These are phyloP conservation scores for Drosophila dives DNA, from an alignment of 2,888 invertebrate species.

Conservation along the genomic window DNA sequence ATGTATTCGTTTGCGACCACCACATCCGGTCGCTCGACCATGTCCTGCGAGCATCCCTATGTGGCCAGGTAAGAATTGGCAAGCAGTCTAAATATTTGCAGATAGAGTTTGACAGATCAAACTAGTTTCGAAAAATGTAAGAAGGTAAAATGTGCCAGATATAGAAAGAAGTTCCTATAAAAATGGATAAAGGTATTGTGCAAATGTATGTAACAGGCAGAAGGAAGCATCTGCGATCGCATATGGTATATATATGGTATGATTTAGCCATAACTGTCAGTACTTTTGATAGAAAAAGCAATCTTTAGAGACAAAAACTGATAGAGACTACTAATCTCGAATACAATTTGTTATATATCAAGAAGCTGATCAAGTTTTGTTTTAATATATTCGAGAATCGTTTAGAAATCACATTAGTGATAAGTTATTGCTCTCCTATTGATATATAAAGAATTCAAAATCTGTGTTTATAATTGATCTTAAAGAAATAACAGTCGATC, in stretches of 20 bases:
- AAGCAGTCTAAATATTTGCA: neutral
- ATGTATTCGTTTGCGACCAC: conserved; percentile 92
- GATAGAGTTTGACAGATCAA: neutral
- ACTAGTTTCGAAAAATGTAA: neutral
- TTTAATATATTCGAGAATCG: neutral
- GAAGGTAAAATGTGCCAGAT: too few species aligned
- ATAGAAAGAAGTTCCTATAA: too few species aligned
- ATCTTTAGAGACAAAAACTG: too few species aligned
- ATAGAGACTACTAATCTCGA: neutral
- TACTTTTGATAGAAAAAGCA: neutral
- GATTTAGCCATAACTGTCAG: neutral
- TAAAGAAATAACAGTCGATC: too few species aligned
- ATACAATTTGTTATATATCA: neutral
- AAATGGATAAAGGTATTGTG: too few species aligned
- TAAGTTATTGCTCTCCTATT: too few species aligned
- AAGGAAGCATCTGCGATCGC: neutral
- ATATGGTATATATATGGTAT: neutral
- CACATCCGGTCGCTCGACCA: conserved; percentile 90
- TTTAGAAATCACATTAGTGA: neutral
- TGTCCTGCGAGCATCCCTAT: conserved; percentile 91
- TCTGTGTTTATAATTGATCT: too few species aligned
- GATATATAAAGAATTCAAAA: too few species aligned
- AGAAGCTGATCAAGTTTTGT: neutral
- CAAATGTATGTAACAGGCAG: neutral
- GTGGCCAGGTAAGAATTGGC: conserved; percentile 87